These are phyloP conservation scores for Neofelis nebulosa DNA, from an alignment of 2,113 vertebrate species.

Conservation along the genomic window DNA sequence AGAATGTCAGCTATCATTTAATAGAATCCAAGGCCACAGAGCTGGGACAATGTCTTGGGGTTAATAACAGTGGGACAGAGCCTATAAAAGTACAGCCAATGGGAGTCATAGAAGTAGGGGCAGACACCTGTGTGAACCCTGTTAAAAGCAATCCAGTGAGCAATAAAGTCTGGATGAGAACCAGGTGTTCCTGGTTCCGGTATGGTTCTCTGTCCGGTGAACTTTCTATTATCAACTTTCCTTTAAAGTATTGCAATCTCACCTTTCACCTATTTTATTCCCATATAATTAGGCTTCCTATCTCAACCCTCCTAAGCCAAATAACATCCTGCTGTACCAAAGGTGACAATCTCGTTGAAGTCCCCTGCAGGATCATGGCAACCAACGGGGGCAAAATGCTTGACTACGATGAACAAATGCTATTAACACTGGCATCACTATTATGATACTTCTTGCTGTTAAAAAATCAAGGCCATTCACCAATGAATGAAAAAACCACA, in stretches of 20 bases:
- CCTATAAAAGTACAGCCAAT: background rate
- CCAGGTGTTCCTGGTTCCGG: background rate
- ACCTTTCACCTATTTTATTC: background rate
- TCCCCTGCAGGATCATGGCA: background rate
- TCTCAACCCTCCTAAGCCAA: background rate
- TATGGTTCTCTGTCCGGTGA: background rate
- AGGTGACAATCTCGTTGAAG: background rate
- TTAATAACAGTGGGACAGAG: background rate
- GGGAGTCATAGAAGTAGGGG: background rate
- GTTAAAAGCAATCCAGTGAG: background rate
- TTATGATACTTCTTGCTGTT: background rate
- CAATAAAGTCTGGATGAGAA: background rate
- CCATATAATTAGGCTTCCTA: background rate
- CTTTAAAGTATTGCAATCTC: slow-evolving; percentile 18
- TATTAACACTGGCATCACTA: background rate
- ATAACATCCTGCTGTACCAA: background rate
- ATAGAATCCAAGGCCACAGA: background rate
- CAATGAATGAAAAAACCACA: background rate
- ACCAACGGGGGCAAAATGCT: background rate
- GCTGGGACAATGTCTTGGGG: background rate
- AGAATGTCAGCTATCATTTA: background rate
- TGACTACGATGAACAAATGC: background rate
- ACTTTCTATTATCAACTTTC: background rate
- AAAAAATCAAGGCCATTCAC: slow-evolving; percentile 19
- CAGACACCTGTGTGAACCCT: background rate